Evolutionary conservation across 2,113 vertebrate species (phyloP), one percentile per base, ranked within the genome.

Genomic region (Caloenas nicobarica): DNA sequence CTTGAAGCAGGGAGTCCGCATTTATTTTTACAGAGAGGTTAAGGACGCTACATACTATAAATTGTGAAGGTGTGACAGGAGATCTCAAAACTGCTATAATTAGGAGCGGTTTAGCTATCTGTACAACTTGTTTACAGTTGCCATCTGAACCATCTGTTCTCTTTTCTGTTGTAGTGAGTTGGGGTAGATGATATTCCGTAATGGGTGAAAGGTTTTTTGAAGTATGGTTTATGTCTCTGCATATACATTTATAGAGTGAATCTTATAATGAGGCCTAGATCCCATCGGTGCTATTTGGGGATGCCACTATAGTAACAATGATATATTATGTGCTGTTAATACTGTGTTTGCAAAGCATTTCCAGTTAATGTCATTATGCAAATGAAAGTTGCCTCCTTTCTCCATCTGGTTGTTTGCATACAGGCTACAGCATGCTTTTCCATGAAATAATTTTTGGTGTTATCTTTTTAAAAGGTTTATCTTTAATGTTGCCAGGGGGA

Each of bases 141-240:
- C 56, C 85, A 68, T 92, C 78, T 70, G 48, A 95, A 44, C 89
- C 93, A 91, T 97, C 96, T 96, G 90, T 91, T 96, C 81, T 79
- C 36, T 62, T 65, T 65, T 46, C 62, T 93, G 1, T 70, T 89
- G 54, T 62, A 96, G 40, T 93, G 56, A 81, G 21, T 64, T 86
- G 79, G 71, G 46, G 36, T 86, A 87, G 81, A 81, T 81, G 53
- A 56, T 83, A 62, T 22, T 88, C 61, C 90, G 51, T 86, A 90
- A 83, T 54, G 78, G 81, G 85, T 88, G 51, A 86, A 91, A 77
- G 51, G 51, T 18, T 95, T 91, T 94, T 90, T 54, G 17, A 95
- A 93, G 60, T 69, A 81, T 70, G 51, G 62, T 88, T 88, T 95
- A 86, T 90, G 58, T 56, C 56, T 94, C 42, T 82, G 36, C 58